Percentiles rank a stretch among this genome's conserved stretches.
phyloP scores from a whole-genome alignment of 2,888 invertebrate species.

The Formica aserva region DNA sequence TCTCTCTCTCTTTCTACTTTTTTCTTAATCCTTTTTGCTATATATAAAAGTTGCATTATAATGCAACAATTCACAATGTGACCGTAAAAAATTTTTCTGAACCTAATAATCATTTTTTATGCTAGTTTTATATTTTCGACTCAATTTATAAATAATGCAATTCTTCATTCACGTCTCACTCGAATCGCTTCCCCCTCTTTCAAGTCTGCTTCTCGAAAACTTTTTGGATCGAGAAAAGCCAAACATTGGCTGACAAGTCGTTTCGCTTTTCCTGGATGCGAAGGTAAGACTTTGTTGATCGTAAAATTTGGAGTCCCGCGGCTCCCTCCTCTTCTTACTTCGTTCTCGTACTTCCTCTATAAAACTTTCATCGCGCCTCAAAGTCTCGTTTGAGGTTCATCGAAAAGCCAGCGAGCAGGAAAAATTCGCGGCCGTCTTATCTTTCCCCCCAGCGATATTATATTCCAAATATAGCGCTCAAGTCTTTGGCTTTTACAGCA shows the following conservation, averaged over 20 bases:
- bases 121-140: conserved; percentile 54
- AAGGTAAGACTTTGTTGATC: conserved; percentile 56
- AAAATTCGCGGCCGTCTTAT: conserved; percentile 69
- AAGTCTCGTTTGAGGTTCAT: conserved; percentile 71
- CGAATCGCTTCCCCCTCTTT: background rate
- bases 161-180: background rate
- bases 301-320: conserved; percentile 66
- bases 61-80: background rate
- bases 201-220: conserved; percentile 15
- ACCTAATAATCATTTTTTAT: conserved; percentile 45
- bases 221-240: conserved; percentile 54
- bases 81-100: background rate
- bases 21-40: background rate
- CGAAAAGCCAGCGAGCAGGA: conserved; percentile 68
- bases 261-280: conserved; percentile 54
- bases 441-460: conserved; percentile 42
- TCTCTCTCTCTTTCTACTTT: background rate
- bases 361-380: conserved; percentile 77
- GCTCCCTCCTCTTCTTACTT: conserved; percentile 2
- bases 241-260: conserved; percentile 58
- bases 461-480: conserved; percentile 20
- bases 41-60: conserved; percentile 6
- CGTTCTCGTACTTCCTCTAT: conserved; percentile 66
- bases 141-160: background rate
- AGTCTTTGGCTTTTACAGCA: conserved; percentile 8